Evolutionary conservation across 2,888 invertebrate genomes (phyloP).

Genomic region (Platycheirus rosarum): DNA sequence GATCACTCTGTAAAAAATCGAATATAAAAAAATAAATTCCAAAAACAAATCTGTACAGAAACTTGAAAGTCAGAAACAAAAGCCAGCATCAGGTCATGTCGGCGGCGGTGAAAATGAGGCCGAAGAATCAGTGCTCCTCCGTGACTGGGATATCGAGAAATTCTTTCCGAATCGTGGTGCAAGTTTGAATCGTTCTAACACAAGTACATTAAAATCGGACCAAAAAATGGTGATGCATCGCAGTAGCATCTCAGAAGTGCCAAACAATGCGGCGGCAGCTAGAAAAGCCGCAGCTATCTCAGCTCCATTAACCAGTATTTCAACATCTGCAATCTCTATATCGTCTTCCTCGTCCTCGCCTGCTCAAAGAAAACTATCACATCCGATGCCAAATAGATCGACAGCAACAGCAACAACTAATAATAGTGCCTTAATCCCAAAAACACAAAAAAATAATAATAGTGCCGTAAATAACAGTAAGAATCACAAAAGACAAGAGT

Average conservation of each 20-base stretch:
- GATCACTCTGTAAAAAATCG: constrained; percentile 42
- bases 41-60: constrained; percentile 78
- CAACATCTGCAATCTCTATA: constrained; percentile 64
- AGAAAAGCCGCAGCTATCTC: constrained; percentile 68
- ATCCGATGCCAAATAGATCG: constrained; percentile 68
- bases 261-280: constrained; percentile 74
- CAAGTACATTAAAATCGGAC: constrained; percentile 82
- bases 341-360: constrained; percentile 66
- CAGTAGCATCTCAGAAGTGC: constrained; percentile 79
- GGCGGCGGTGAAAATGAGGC: constrained; percentile 75
- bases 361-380: constrained; percentile 67
- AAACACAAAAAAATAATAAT: constrained; percentile 79
- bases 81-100: constrained; percentile 80
- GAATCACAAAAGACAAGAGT: constrained; percentile 88
- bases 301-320: constrained; percentile 75
- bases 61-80: constrained; percentile 81
- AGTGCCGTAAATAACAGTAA: constrained; percentile 82
- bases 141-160: constrained; percentile 94
- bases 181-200: constrained; percentile 80
- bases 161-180: constrained; percentile 86
- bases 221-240: constrained; percentile 79
- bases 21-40: constrained; percentile 35
- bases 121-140: constrained; percentile 90
- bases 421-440: constrained; percentile 72
- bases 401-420: constrained; percentile 55